Conservation (phyloP, 2,797 vertebrate genomes). For the Pangasius larnaudii region DNA sequence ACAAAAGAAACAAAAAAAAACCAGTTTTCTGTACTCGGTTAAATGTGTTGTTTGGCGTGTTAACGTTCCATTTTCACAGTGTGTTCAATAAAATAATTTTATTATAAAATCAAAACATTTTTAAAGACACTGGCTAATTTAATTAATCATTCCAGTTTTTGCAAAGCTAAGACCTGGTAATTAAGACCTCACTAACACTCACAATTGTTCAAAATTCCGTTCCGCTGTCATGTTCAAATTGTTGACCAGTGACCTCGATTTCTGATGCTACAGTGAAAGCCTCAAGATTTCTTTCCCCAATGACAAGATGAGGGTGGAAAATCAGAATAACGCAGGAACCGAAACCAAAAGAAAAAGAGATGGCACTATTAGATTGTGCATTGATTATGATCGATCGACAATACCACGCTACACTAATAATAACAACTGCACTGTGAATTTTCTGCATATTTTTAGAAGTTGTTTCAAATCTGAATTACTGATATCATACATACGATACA, state of each 20-base stretch:
- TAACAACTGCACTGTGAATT: background rate
- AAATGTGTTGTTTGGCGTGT: background rate
- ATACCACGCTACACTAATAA: background rate
- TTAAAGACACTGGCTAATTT: too few relatives aligned
- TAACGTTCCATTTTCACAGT: background rate
- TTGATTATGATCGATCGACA: background rate
- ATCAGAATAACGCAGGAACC: background rate
- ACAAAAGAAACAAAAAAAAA: background rate
- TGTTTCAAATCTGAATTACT: background rate
- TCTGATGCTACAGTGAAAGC: background rate
- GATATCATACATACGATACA: background rate
- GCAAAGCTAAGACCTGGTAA: too few relatives aligned
- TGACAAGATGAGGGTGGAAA: background rate
- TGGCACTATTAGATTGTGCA: background rate
- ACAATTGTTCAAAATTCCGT: background rate
- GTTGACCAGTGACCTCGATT: background rate
- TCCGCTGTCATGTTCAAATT: background rate
- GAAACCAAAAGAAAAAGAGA: background rate
- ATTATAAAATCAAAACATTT: background rate
- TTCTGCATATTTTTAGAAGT: background rate
- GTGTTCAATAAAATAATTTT: background rate
- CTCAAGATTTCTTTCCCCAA: background rate
- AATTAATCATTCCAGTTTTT: background rate
- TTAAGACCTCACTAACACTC: too few relatives aligned
- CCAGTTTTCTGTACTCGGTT: background rate